Base-by-base conservation (phyloP, 1,140 invertebrate genomes). In the Pentalonia nigronervosa region DNA sequence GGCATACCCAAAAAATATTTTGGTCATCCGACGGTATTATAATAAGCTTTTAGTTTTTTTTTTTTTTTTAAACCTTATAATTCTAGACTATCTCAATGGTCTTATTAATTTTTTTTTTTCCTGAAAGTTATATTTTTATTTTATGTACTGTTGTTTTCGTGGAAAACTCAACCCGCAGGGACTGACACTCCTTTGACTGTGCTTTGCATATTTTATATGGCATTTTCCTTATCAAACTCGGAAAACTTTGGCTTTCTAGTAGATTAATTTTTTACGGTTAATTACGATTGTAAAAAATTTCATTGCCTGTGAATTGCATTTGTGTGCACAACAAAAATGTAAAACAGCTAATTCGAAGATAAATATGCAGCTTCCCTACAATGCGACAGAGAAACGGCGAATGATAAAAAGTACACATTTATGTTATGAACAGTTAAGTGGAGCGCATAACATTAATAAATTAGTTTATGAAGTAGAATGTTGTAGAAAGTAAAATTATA, bases 221-320 rank as follows among this genome's bases (percentile, higher is more conserved):
- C 9, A 21, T 92, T 92, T 92, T 76, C 90, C 91, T 92, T 92
- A 92, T 92, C 91, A 48, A 48, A 92, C 47, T 50, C 47, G 25
- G 45, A 83, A 67, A 92, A 92, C 91, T 48, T 92, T 83, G 34
- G 91, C 91, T 83, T 92, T 92, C 91, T 92, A 83, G 91, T 92
- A 92, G 67, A 92, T 92, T 92, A 92, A 83, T 92, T 92, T 92
- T 91, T 92, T 50, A 83, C 91, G 47, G 76, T 92, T 92, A 92
- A 92, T 92, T 92, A 92, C 91, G 47, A 76, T 81, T 92, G 91
- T 48, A 83, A 92, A 92, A 91, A 91, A 83, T 92, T 92, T 34
- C 91, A 50, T 83, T 48, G 91, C 30, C 47, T n/a, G 67, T 47
- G 67, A 91, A 91, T 91, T 30, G 41, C 90, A 34, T 83, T 92